Evolutionary conservation across 1,140 invertebrate species (phyloP).

Genomic region (Hydropsyche tenuis): DNA sequence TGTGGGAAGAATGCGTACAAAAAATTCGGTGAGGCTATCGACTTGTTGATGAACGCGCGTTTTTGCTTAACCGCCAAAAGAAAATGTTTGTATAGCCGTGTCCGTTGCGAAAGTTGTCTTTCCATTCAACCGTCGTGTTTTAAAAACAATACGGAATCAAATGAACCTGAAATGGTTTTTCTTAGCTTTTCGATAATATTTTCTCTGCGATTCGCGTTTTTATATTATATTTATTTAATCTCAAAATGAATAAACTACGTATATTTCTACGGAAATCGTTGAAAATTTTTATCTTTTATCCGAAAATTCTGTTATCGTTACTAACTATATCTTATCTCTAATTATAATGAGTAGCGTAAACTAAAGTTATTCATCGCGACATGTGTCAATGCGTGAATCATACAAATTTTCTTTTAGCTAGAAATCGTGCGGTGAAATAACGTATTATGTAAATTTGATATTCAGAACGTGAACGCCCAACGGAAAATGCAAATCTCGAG

Average conservation of each 20-base stretch:
- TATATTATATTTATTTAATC: no score
- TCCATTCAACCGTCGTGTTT: no score
- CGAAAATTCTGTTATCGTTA: neutral
- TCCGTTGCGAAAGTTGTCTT: no score
- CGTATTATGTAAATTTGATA: neutral
- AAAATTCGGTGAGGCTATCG: neutral
- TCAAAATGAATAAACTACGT: no score
- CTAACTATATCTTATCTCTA: conserved; percentile 4
- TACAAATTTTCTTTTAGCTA: neutral
- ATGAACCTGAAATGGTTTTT: no score
- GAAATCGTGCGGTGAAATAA: neutral
- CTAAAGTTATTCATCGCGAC: neutral
- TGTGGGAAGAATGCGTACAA: neutral
- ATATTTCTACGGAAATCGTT: no score
- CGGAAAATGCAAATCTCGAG: neutral
- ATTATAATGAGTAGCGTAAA: neutral
- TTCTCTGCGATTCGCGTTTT: no score
- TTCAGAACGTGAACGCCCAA: neutral
- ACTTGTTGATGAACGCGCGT: conserved; percentile 1
- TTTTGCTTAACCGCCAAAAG: neutral
- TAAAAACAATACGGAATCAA: no score
- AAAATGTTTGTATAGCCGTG: neutral
- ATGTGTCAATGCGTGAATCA: conserved; percentile 8
- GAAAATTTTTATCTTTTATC: neutral
- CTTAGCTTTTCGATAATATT: no score